A percentile compares a stretch with the other conserved stretches of the same genome.
phyloP scores from a whole-genome alignment of 2,888 invertebrate species.

The Steinernema scapterisci region DNA sequence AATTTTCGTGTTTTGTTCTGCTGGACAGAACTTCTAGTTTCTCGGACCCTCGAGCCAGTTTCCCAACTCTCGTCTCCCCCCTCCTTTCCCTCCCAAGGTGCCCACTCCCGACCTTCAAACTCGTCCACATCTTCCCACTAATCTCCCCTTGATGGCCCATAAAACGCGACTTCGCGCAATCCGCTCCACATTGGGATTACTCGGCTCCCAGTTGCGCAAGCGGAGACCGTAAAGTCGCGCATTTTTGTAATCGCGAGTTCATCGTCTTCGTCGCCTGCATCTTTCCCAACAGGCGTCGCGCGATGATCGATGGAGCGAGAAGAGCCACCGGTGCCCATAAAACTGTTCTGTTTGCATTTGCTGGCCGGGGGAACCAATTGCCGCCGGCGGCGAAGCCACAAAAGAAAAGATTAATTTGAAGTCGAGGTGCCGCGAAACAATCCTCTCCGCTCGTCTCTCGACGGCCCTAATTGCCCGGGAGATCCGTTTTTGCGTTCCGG shows the following conservation, averaged over 20 bases:
- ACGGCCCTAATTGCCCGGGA: not conserved
- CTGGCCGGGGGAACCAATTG: not conserved
- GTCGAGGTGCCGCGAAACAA: slow-evolving; percentile 21
- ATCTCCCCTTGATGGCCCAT: slow-evolving; percentile 12
- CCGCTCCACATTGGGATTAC: slow-evolving; percentile 25
- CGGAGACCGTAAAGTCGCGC: slow-evolving; percentile 19
- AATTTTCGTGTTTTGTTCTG: too few relatives aligned
- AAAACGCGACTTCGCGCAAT: slow-evolving; percentile 25
- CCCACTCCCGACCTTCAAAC: not conserved
- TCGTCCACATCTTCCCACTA: not conserved
- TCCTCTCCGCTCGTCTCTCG: not conserved
- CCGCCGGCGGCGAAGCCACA: slow-evolving; percentile 21
- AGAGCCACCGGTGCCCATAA: slow-evolving; percentile 21
- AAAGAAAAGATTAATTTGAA: slow-evolving; percentile 22
- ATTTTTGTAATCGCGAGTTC: slow-evolving; percentile 30
- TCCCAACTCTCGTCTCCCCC: not conserved
- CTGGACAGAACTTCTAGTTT: too few relatives aligned
- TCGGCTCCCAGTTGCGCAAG: slow-evolving; percentile 20
- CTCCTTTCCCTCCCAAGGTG: not conserved
- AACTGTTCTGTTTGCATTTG: slow-evolving; percentile 30
- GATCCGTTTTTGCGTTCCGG: too few relatives aligned
- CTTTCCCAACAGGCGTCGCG: slow-evolving; percentile 20
- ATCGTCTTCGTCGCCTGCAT: not conserved
- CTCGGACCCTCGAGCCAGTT: too few relatives aligned
- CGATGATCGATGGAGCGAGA: slow-evolving; percentile 27